phyloP scores from a whole-genome alignment of 92 coral and sea anemone genomes.

The Phenganax stokvisi region DNA sequence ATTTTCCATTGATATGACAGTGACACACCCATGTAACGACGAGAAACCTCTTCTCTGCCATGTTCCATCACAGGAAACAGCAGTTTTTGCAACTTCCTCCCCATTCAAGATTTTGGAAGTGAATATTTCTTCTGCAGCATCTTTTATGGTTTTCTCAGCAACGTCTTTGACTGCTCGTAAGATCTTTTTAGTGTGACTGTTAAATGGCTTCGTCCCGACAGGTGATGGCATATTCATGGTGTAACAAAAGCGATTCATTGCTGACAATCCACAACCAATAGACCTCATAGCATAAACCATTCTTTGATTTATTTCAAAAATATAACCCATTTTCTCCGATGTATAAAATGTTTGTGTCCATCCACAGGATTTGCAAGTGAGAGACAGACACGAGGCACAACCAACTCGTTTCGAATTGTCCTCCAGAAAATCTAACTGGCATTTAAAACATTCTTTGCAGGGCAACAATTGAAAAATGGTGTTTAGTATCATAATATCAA shows the following conservation, averaged over 20 bases:
- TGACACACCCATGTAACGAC: conserved; percentile 40
- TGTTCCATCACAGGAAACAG: conserved; percentile 24
- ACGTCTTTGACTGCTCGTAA: conserved; percentile 23
- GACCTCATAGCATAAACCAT: conserved; percentile 39
- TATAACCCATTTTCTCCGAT: conserved; percentile 7
- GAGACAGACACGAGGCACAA: conserved; percentile 27
- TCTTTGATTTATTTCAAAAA: conserved; percentile 33
- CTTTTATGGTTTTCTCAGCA: not conserved
- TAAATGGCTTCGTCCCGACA: not conserved
- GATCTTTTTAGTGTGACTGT: conserved; percentile 31
- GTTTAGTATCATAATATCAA: conserved; percentile 1
- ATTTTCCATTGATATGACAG: conserved; percentile 35
- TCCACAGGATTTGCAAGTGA: conserved; percentile 21
- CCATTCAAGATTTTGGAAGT: not conserved
- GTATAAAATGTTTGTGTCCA: conserved; percentile 10
- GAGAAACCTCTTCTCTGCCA: conserved; percentile 38
- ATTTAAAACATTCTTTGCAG: not conserved
- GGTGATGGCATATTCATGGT: conserved; percentile 25
- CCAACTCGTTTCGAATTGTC: conserved; percentile 32
- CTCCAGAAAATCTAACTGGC: not conserved
- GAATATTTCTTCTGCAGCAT: conserved; percentile 23
- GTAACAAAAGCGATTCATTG: conserved; percentile 30
- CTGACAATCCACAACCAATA: conserved; percentile 36
- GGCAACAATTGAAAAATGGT: not conserved
- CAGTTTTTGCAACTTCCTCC: conserved; percentile 7